Percentiles rank a stretch among this genome's conserved stretches.
Evolutionary conservation across 2,888 invertebrate genomes (phyloP).

Genomic region (Phaedon cochleariae): DNA sequence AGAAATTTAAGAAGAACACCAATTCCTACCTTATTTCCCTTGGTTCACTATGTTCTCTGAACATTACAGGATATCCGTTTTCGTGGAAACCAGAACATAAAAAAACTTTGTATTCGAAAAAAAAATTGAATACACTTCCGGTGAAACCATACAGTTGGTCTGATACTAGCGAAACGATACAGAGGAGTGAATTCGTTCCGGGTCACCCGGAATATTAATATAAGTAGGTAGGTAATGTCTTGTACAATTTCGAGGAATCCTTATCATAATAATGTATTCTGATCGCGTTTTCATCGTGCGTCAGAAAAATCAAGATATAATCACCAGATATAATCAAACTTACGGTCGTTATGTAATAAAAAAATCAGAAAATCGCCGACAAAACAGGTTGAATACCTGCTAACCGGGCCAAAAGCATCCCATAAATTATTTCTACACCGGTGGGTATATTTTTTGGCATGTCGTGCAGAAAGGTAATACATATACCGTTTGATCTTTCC

Average conservation of each 20-base stretch:
- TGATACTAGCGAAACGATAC: too few species aligned
- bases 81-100: too few species aligned
- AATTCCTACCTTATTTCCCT: too few species aligned
- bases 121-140: too few species aligned
- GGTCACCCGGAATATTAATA: too few species aligned
- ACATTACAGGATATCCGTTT: too few species aligned
- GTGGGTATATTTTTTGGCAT: neutral
- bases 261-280: neutral
- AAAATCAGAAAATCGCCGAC: neutral
- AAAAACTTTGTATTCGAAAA: too few species aligned
- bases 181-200: too few species aligned
- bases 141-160: too few species aligned
- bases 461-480: neutral
- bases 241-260: neutral
- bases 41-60: too few species aligned
- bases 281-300: neutral
- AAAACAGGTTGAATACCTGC: neutral
- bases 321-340: neutral
- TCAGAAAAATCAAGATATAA: neutral
- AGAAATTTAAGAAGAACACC: too few species aligned
- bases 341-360: neutral
- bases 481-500: neutral
- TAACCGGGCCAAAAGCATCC: neutral
- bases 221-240: too few species aligned
- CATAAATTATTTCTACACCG: neutral